Evolutionary conservation across 2,113 vertebrate genomes (phyloP).

Genomic region (Hylia prasina): DNA sequence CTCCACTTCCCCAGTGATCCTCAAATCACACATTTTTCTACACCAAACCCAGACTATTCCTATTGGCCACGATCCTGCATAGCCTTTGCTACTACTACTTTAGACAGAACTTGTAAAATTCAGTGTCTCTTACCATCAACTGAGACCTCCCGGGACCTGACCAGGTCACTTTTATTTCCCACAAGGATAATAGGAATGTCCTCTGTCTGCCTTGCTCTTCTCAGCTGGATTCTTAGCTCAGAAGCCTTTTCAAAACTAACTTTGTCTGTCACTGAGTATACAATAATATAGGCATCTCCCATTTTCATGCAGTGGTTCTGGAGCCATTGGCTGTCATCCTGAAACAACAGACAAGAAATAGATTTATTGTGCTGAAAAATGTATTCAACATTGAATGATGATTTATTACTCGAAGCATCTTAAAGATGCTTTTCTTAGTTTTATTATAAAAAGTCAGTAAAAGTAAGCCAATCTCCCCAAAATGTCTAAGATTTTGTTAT

Average conservation of each 20-base stretch:
- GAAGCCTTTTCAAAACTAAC: conserved; percentile 97
- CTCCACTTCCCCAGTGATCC: not conserved
- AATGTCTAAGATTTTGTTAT: not conserved
- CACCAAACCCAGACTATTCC: not conserved
- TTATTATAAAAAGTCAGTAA: not conserved
- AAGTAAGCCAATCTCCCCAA: not conserved
- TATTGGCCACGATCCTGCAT: not conserved
- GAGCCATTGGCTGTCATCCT: conserved; percentile 93
- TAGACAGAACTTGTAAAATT: not conserved
- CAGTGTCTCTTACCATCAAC: conserved; percentile 85
- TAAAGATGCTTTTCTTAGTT: not conserved
- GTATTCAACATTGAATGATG: not conserved
- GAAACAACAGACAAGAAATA: not conserved
- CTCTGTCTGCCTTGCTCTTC: conserved; percentile 90
- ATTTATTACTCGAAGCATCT: not conserved
- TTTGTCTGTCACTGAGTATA: conserved; percentile 98
- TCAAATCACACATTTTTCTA: not conserved
- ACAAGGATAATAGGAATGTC: conserved; percentile 98
- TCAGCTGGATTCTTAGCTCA: conserved; percentile 92
- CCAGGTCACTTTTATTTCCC: conserved; percentile 97
- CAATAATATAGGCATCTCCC: conserved; percentile 97
- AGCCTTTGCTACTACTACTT: not conserved
- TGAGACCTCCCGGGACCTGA: conserved; percentile 94
- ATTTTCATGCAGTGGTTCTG: conserved; percentile 96
- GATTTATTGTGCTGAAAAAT: not conserved